Evolutionary conservation across 2,797 vertebrate genomes (phyloP), one percentile per base, ranked within the genome.

Genomic region (Microctenopoma lineatum): DNA sequence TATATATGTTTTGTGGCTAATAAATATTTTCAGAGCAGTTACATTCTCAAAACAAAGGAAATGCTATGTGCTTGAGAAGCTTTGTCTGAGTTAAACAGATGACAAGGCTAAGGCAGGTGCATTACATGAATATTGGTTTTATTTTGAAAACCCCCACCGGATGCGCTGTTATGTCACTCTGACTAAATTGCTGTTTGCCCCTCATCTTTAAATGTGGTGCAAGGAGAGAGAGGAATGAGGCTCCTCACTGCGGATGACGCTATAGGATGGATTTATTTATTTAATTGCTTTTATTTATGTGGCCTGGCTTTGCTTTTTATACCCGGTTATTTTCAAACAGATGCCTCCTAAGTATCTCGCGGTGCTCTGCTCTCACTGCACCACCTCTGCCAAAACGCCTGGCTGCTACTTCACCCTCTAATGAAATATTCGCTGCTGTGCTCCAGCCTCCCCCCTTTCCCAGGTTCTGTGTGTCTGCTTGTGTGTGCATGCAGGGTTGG

Each of bases 241-340:
- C 87, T 89, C 79, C 84, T 89, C 86, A 93, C 90, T 93, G 93
- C 92, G 85, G 92, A 93, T 92, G 91, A 93, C 91, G 92, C 92
- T 90, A 87, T 86, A 80, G 81, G 72, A 87, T 68, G 78, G 74
- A 90, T 62, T 90, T 90, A 84, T 85, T 90, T 87, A 91, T 88
- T 90, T 90, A 82, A 90, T 80, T 86, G 58, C 41, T 58, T 88
- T 74, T 86, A 83, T 90, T 80, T 80, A 70, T 56, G 73, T 80
- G 71, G 32, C 54, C 46, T 38, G 42, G 26, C 57, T 62, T 44
- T 15, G 53, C 55, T 55, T 50, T 34, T 59, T 29, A 15, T 59
- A 54, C n/a, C 32, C 25, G 29, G 1, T 52, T 48, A 6, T 41
- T 74, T 63, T n/a, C 16, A 26, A 53, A 48, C 51, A 36, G 32